Evolutionary conservation across 1,140 invertebrate species (phyloP).

Genomic region (Temnothorax longispinosus): DNA sequence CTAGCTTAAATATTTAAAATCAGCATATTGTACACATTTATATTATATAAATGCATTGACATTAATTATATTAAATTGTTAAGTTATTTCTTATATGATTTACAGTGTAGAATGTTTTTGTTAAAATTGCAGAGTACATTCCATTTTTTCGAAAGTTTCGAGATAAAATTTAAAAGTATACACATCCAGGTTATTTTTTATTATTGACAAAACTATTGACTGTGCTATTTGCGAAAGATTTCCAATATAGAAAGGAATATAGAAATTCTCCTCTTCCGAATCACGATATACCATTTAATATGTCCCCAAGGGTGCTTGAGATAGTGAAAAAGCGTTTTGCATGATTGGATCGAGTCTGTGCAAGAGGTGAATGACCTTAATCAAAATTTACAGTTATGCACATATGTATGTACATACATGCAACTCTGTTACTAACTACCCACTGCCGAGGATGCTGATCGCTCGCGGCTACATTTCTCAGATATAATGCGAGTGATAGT

Average conservation of each 20-base stretch:
- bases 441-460: slow-evolving; percentile 29
- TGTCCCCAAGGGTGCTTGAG: background rate
- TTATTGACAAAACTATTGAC: background rate
- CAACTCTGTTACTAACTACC: background rate
- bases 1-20: slow-evolving; percentile 10
- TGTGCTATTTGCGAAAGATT: background rate
- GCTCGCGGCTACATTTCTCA: background rate
- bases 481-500: background rate
- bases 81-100: background rate
- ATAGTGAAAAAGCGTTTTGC: background rate
- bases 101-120: background rate
- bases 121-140: background rate
- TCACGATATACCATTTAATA: background rate
- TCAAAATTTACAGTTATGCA: slow-evolving; percentile 50
- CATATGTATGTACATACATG: background rate
- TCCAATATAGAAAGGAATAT: background rate
- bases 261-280: background rate
- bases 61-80: too few relatives aligned
- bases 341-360: background rate
- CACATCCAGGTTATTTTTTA: background rate
- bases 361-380: slow-evolving; percentile 39
- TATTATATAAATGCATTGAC: too few relatives aligned
- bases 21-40: too few relatives aligned
- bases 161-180: background rate
- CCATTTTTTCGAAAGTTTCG: background rate